Base-by-base conservation (phyloP, 2,113 vertebrate species). In the Xiphophorus maculatus region DNA sequence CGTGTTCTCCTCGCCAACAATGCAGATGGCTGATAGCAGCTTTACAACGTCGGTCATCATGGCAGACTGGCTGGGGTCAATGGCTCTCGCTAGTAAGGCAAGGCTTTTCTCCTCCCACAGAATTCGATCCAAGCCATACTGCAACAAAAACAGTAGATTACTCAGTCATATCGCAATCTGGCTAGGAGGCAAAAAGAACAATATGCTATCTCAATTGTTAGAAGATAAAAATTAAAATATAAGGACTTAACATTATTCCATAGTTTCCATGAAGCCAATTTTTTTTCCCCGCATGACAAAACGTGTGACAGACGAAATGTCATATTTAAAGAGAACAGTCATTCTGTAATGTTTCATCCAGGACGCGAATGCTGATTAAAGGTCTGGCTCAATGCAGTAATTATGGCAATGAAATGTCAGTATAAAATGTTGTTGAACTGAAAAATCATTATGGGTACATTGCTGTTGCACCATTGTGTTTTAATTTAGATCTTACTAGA, bases 1-100 rank as follows among this genome's bases (percentile, higher is more conserved):
- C 98, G 91, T 97, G 94, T 96, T 98, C 88, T 99, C 98, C 75
- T 99, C 98, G 79, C 97, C 97, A 69, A 99, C 95, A 79, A 99
- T 99, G 88, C 98, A 99, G 87, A 99, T 96, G 79, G 98, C 98
- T 70, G 98, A 99, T 11, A 99, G 95, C 28, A 99, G 95, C 89
- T 99, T 99, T 42, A 98, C 95, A 81, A 96, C 95, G 65, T 99
- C 98, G 0, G 96, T 98, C 98, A 98, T 99, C 97, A 98, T 97
- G 76, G 87, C 94, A 25, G 96, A 94, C 78, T 97, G 95, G 82
- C 84, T 93, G 29, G 97, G 96, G 91, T 99, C 96, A 61, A 99
- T 96, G 33, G 96, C 96, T 94, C 90, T 96, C 74, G 96, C 95
- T 85, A 99, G 77, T 74, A 99, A 92, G 14, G 92, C 90, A 83